A percentile compares a stretch with the other conserved stretches of the same genome.
Conservation (phyloP, 2,113 vertebrate genomes). For the Hystrix cristata region DNA sequence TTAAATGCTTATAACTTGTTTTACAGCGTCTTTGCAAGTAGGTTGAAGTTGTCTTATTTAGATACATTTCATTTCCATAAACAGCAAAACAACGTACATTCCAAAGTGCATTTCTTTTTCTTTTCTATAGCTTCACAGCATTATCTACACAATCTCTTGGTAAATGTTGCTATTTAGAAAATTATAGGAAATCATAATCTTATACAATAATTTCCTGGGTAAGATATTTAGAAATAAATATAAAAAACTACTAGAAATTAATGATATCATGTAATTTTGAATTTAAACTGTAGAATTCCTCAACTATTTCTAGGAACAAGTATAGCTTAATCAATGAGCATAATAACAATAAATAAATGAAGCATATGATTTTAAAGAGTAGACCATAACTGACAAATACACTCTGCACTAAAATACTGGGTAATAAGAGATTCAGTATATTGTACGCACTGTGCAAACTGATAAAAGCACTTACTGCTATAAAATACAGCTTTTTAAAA, state of each 20-base stretch:
- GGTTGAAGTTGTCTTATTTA: background rate
- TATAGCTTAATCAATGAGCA: background rate
- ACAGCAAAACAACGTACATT: background rate
- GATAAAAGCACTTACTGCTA: slow-evolving; percentile 32
- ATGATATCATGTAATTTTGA: background rate
- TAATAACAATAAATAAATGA: slow-evolving; percentile 20
- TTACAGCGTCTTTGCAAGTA: background rate
- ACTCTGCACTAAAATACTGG: background rate
- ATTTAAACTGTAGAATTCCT: slow-evolving; percentile 27
- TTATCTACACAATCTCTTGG: background rate
- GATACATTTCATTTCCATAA: slow-evolving; percentile 12
- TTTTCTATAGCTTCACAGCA: background rate
- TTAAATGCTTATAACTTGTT: background rate
- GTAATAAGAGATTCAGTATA: background rate
- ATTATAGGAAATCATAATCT: background rate
- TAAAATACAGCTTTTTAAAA: slow-evolving; percentile 57
- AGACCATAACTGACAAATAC: background rate
- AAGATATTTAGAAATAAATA: slow-evolving; percentile 42
- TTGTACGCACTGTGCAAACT: slow-evolving; percentile 14
- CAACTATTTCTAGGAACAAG: slow-evolving; percentile 50
- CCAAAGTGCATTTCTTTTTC: background rate
- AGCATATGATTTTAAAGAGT: background rate
- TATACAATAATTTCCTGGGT: background rate
- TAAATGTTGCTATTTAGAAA: background rate
- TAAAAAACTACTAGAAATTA: slow-evolving; percentile 46